Base-by-base conservation (phyloP, 2,797 vertebrate genomes). In the Microctenopoma lineatum region DNA sequence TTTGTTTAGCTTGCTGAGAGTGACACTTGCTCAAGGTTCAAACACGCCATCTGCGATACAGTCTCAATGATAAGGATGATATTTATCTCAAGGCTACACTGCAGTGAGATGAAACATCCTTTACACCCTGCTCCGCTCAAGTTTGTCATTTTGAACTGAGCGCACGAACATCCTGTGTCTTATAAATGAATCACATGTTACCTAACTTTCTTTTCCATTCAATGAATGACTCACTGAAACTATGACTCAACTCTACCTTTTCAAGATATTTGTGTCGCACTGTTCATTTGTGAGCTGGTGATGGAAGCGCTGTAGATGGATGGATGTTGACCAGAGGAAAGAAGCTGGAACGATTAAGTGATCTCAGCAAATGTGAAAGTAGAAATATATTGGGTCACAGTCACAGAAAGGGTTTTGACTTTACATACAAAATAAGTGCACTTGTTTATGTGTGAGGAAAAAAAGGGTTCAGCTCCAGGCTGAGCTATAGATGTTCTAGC, bases 401-500 rank as follows among this genome's bases (percentile, higher is more conserved):
- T 25, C 56, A 41, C 39, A 54, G 39, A 15, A 57, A 13, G 47
- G 25, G 11, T 15, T 15, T 56, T 56, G 27, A 15, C 16, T 39
- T 48, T 34, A 11, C 8, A 9, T 16, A 18, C 39, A 14, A 15
- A 29, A 27, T 5, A 26, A 42, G 46, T 26, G 18, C 27, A 51
- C 15, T 8, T 16, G 2, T 68, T n/a, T 5, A 15, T 61, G 42
- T 63, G 45, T 32, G 39, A 12, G 15, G 21, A 21, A 8, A 55
- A 5, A 27, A 14, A 8, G 45, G 26, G 48, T 65, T 61, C 66
- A 68, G 27, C 34, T 29, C 25, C 65, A 27, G 47, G 67, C 45
- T 45, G 16, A 32, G 50, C 29, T 65, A 7, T 26, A 39, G 66
- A 60, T 74, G 72, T 77, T 57, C 61, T 11, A 51, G 54, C 70